A percentile compares a stretch with the other conserved stretches of the same genome.
Evolutionary conservation across 2,113 vertebrate genomes (phyloP).

Genomic region (Psittacus erithacus): DNA sequence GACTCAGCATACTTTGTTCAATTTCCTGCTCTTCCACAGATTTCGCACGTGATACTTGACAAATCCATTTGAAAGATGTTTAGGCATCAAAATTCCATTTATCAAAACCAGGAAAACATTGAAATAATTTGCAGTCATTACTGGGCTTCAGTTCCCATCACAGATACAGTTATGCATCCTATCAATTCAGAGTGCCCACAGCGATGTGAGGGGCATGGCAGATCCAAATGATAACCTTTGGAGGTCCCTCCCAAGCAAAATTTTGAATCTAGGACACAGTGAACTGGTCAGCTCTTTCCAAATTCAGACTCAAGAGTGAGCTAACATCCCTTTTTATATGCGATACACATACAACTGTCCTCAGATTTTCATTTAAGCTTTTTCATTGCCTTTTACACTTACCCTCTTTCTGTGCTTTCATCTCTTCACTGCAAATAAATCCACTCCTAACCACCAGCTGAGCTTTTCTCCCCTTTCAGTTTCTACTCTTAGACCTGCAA

Average conservation of each 20-base stretch:
- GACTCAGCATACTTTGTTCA: background rate
- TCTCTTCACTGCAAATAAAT: background rate
- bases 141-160: background rate
- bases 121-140: background rate
- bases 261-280: background rate
- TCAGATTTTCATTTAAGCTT: background rate
- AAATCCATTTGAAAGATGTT: background rate
- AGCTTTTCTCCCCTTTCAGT: background rate
- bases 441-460: background rate
- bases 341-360: fast-evolving
- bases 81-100: background rate
- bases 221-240: background rate
- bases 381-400: background rate
- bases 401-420: background rate
- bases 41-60: background rate
- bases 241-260: background rate
- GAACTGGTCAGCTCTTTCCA: background rate
- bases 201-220: background rate
- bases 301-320: background rate
- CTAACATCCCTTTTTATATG: background rate
- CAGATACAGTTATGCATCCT: background rate
- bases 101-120: background rate
- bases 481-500: background rate
- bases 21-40: background rate
- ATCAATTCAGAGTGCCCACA: background rate